Evolutionary conservation across 2,888 invertebrate genomes (phyloP), one percentile per base, ranked within the genome.

Genomic region (Thecophora atra): DNA sequence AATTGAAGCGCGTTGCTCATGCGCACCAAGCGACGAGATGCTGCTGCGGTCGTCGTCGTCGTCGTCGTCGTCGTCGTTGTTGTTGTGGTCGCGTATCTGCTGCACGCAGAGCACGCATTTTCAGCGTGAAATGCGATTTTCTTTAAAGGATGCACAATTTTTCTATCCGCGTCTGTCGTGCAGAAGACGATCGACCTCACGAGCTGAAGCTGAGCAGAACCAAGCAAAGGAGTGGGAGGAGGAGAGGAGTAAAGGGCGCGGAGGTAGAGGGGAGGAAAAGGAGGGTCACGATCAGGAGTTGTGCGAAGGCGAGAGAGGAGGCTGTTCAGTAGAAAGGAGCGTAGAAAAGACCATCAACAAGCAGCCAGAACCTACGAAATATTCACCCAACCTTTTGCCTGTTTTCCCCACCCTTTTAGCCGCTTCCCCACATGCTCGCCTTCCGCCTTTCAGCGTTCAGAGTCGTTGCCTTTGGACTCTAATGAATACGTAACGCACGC

Each of bases 81-180:
- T 54, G 54, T 37, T 54, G 72, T 44, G 21, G 58, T 28, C 15
- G 17, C 58, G 58, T 17, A 58, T 58, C 28, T 56, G 24, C 77
- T 81, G 81, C 83, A 83, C 83, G 83, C 83, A 83, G 83, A 83
- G 82, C 83, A 83, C 83, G 83, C 83, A 83, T 83, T 83, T 83
- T 80, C 80, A 83, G 83, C 83, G 83, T 83, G 83, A 83, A 83
- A 83, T 83, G 81, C 81, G 82, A 83, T 83, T 83, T 83, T 83
- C 81, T 81, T 78, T 5, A 76, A 76, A 81, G 83, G 81, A 81
- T 52, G 58, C 28, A 28, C 58, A 58, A 64, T 44, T 15, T 64
- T 47, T 64, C 47, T 15, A 17, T 47, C 44, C 47, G n/a, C 37
- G 44, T 44, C 24, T 13, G 44, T 21, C 64, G 19, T 15, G 60